Base-by-base conservation (phyloP, 2,888 invertebrate species). In the Drosophila quinaria region DNA sequence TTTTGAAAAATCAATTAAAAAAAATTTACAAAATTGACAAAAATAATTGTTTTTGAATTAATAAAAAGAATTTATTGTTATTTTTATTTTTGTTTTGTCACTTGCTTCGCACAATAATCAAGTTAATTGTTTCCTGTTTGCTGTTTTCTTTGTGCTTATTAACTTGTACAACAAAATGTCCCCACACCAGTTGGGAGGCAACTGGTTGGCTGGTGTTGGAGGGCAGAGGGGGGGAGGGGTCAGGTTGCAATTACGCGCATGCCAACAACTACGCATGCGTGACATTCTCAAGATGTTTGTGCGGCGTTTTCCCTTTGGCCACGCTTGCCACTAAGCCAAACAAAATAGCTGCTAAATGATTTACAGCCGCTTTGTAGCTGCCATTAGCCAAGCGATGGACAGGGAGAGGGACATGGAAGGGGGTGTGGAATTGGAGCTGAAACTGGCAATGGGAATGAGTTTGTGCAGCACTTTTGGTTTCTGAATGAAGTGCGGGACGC, bases 221-320 rank as follows among this genome's bases (percentile, higher is more conserved):
- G 9, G 11, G 44, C 3, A 1, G 25, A 3, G 52, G n/a, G 25
- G 39, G 52, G n/a, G 31, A 10, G 25, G 39, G 52, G n/a, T 22
- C 47, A 51, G 47, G 44, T 25, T 58, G 72, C 51, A 65, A 65
- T 71, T 72, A 65, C 55, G 47, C 62, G 51, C 44, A 54, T 67
- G 47, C 35, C 59, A 59, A 50, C 25, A 62, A 44, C 25, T 47
- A 29, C 81, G 90, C 87, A 86, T 90, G 90, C 90, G 90, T 87
- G 89, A 90, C 90, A 90, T 90, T 86, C 82, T 78, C 75, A 19
- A 81, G 81, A 88, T 87, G 74, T 72, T 86, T 84, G 47, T 62
- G 80, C 63, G 70, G 42, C 74, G 60, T 65, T 72, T 84, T 80
- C 74, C 70, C 73, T 77, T 61, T 35, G 47, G 73, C 69, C 65